These are phyloP conservation scores for Drosophila sulfurigaster DNA, from an alignment of 1,140 invertebrate species.

Conservation along the genomic window DNA sequence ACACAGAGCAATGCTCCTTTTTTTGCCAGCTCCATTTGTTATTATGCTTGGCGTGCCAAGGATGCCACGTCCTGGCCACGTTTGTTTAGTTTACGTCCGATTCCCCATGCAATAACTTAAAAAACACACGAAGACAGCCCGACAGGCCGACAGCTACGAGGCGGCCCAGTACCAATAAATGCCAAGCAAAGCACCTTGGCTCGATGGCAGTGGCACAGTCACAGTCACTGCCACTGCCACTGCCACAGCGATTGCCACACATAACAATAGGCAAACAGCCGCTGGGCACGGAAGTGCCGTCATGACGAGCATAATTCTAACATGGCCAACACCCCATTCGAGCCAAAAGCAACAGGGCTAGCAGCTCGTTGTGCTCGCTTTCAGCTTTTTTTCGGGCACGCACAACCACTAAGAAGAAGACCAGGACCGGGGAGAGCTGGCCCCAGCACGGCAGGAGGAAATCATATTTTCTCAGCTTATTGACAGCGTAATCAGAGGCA, in stretches of 20 bases:
- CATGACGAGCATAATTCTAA: slow-evolving; percentile 82
- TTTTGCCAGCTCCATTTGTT: slow-evolving; percentile 75
- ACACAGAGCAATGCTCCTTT: slow-evolving; percentile 33
- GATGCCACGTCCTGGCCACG: slow-evolving; percentile 48
- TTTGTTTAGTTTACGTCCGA: slow-evolving; percentile 80
- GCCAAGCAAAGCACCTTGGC: slow-evolving; percentile 50
- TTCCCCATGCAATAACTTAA: slow-evolving; percentile 84
- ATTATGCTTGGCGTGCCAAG: slow-evolving; percentile 57
- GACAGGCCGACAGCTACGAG: slow-evolving; percentile 57
- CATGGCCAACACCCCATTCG: slow-evolving; percentile 58
- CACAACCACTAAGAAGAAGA: slow-evolving; percentile 29
- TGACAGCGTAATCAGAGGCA: slow-evolving; percentile 81
- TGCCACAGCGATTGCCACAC: neutral
- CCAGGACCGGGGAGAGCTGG: neutral
- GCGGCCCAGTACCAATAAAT: slow-evolving; percentile 53
- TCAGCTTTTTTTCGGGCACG: slow-evolving; percentile 34
- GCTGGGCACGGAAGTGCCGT: slow-evolving; percentile 73
- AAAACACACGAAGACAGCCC: slow-evolving; percentile 63
- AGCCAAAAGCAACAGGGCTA: slow-evolving; percentile 49
- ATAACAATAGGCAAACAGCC: slow-evolving; percentile 66
- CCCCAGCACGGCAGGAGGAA: slow-evolving; percentile 30
- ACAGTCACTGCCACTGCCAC: slow-evolving; percentile 3
- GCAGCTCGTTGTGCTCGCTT: slow-evolving; percentile 3
- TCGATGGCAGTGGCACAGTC: slow-evolving; percentile 5
- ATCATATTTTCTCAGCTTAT: slow-evolving; percentile 82